These are phyloP conservation scores for Sebastes cheni DNA, from an alignment of 2,797 vertebrate species.

Conservation along the genomic window DNA sequence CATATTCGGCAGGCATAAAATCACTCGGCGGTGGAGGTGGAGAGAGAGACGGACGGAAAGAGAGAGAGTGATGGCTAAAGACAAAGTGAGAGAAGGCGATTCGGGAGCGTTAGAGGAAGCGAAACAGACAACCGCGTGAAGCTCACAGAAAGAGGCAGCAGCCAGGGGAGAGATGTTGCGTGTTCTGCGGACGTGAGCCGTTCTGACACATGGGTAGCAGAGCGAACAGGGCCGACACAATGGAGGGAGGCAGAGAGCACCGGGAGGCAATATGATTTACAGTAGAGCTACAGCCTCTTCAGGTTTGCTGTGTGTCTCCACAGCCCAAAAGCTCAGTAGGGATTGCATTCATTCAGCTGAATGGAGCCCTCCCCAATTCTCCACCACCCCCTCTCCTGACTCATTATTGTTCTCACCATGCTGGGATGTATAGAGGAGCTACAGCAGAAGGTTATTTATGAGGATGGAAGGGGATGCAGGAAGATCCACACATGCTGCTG, in stretches of 20 bases:
- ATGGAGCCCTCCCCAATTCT: neutral
- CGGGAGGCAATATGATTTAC: constrained; percentile 67
- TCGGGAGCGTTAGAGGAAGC: constrained; percentile 47
- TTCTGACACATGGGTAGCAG: constrained; percentile 74
- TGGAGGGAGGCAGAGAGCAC: constrained; percentile 60
- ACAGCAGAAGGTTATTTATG: constrained; percentile 27
- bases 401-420: constrained; percentile 35
- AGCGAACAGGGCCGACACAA: constrained; percentile 65
- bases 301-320: constrained; percentile 50
- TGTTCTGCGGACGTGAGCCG: constrained; percentile 58
- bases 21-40: constrained; percentile 47
- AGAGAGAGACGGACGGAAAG: constrained; percentile 12
- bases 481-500: neutral
- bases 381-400: neutral
- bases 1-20: constrained; percentile 72
- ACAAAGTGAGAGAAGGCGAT: constrained; percentile 65
- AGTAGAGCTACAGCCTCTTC: constrained; percentile 64
- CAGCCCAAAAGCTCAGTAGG: constrained; percentile 52
- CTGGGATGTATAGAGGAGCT: constrained; percentile 1
- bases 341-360: constrained; percentile 54
- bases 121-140: constrained; percentile 71
- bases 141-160: constrained; percentile 77
- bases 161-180: constrained; percentile 75
- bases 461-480: neutral
- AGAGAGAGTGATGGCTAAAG: constrained; percentile 63